These are phyloP conservation scores for Muscidifurax raptorellus DNA, from an alignment of 1,140 invertebrate genomes.

Conservation along the genomic window DNA sequence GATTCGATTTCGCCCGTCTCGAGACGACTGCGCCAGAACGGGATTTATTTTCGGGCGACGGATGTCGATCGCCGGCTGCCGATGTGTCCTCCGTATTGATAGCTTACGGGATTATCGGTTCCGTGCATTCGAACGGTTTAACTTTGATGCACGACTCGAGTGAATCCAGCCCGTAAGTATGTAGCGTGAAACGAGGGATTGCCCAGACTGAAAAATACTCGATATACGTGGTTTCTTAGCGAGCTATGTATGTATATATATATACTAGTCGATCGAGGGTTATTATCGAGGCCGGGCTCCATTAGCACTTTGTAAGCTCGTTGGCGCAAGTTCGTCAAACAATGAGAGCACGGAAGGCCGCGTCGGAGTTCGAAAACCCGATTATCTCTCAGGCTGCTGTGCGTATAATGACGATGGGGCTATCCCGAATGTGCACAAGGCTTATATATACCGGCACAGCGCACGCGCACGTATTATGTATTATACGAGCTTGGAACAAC, in stretches of 20 bases:
- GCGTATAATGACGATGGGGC: neutral
- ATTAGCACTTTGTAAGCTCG: slow-evolving; percentile 10
- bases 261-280: too few species aligned
- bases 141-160: neutral
- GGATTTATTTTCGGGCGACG: slow-evolving; percentile 31
- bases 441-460: neutral
- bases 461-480: neutral
- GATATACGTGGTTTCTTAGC: neutral
- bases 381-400: neutral
- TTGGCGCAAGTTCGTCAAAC: neutral
- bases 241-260: too few species aligned
- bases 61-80: slow-evolving; percentile 9
- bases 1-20: neutral
- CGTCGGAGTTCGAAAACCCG: neutral
- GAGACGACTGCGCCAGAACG: too few species aligned
- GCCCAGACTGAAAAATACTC: too few species aligned
- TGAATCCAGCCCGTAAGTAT: neutral
- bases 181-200: too few species aligned
- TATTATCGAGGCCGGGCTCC: neutral
- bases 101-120: neutral
- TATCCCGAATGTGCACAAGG: neutral
- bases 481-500: neutral
- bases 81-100: neutral
- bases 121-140: neutral
- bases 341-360: neutral